Conservation (phyloP, 2,888 invertebrate genomes). For the Calameuta pallipes region DNA sequence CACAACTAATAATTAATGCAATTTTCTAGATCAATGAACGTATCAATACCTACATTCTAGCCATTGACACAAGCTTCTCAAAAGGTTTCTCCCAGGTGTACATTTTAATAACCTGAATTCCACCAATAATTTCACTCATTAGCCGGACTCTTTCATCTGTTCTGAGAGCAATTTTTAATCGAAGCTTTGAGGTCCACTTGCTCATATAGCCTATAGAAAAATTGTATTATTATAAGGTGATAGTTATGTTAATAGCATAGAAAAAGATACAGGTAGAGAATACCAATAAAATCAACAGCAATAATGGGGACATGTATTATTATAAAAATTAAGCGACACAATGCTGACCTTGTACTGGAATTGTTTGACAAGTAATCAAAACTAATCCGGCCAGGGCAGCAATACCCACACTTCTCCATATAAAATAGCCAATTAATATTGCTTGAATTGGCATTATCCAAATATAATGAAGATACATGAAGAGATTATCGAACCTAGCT, state of each 20-base stretch:
- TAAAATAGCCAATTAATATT: slow-evolving; percentile 72
- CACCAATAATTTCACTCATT: slow-evolving; percentile 84
- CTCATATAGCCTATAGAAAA: slow-evolving; percentile 65
- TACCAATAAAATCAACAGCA: neutral
- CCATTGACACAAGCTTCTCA: slow-evolving; percentile 73
- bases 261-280: neutral
- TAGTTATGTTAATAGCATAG: too few species aligned
- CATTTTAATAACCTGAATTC: slow-evolving; percentile 88
- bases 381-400: slow-evolving; percentile 74
- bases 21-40: neutral
- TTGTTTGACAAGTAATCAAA: slow-evolving; percentile 69
- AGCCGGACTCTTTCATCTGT: slow-evolving; percentile 81
- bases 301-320: neutral
- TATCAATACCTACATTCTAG: slow-evolving; percentile 72
- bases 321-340: neutral
- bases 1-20: neutral
- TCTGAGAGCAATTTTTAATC: slow-evolving; percentile 66
- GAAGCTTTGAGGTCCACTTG: slow-evolving; percentile 64
- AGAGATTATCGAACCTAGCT: slow-evolving; percentile 80
- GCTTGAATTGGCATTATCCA: slow-evolving; percentile 86
- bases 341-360: slow-evolving; percentile 67
- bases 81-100: slow-evolving; percentile 88
- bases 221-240: neutral
- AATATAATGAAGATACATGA: slow-evolving; percentile 78
- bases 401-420: slow-evolving; percentile 69